Evolutionary conservation across 2,113 vertebrate species (phyloP), one percentile per base, ranked within the genome.

Genomic region (Antechinus flavipes): DNA sequence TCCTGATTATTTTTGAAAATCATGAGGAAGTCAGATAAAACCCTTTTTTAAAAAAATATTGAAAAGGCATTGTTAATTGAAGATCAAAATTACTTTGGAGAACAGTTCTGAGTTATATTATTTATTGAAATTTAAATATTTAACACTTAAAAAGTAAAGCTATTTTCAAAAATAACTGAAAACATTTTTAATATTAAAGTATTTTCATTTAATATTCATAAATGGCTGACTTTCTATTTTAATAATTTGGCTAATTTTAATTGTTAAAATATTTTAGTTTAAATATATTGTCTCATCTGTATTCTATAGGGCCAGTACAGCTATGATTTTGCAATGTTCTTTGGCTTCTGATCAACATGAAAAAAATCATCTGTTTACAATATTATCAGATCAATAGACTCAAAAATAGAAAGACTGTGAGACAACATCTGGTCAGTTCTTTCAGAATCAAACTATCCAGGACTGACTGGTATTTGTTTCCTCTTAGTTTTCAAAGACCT

Each of bases 361-460:
- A n/a, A 42, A 55, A 35, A 50, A 9, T 58, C 14, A 54, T 26
- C 23, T 50, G 22, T 55, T 92, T 9, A 4, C 50, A 58, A 23
- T 42, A 53, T 56, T 2, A 4, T 27, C 30, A 54, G 6, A 2
- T 50, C 4, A 5, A 1, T 47, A 54, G 30, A 54, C 58, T 90
- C 16, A 8, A 25, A 5, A 91, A 23, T 27, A 42, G 30, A 35
- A 56, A 52, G 22, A 53, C 22, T 90, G 3, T 52, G 46, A 56
- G 27, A 22, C 3, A 35, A 42, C 10, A 14, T 30, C 0, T 10
- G 47, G 2, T 91, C 30, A 3, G 0, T 35, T 27, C 4, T 22
- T 10, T 9, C 3, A 84, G 35, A 22, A 42, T 16, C 42, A 42
- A 84, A 42, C 8, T 84, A 42, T 49, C 14, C 46, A 19, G 49